Percentiles rank a stretch among this genome's conserved stretches.
phyloP scores from a whole-genome alignment of 1,140 invertebrate genomes.

The silkworm (Bombyx mori) region ASM3026992v2 NC_085128.1:7407001-7407500 shows the following conservation, averaged over 20 bases:
- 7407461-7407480: constrained; percentile 84
- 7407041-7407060: neutral
- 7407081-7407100: too few species aligned
- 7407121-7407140: too few species aligned
- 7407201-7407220: too few species aligned
- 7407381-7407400: constrained; percentile 75
- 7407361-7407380: constrained; percentile 77
- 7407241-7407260: too few species aligned
- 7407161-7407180: too few species aligned
- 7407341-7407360: neutral
- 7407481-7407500: constrained; percentile 91
- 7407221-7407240: too few species aligned
- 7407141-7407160: neutral
- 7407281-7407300: neutral
- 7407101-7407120: too few species aligned
- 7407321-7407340: too few species aligned
- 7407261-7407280: neutral
- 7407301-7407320: too few species aligned
- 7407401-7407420: constrained; percentile 77
- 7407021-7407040: neutral
- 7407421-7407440: constrained; percentile 88
- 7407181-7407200: too few species aligned
- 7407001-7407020: neutral
- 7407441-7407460: constrained; percentile 86
- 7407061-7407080: too few species aligned